Base-by-base conservation (phyloP, 2,888 invertebrate species). In the Cephus spinipes region DNA sequence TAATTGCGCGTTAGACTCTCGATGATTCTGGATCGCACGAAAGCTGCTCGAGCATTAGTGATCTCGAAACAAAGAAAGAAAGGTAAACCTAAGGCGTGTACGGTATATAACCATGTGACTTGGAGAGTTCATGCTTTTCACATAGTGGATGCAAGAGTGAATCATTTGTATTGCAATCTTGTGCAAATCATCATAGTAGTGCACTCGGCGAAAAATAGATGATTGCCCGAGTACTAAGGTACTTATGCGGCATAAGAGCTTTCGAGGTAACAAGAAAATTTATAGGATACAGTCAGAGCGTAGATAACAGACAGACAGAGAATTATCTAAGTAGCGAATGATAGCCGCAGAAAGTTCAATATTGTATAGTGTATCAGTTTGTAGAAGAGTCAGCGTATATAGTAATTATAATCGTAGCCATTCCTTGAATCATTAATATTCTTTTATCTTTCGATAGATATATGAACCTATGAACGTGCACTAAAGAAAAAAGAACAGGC, bases 1-100 rank as follows among this genome's bases (percentile, higher is more conserved):
- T 2, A 40, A 15, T 15, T 15, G 15, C 40, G 40, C 40, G 6
- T 15, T 40, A 15, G 40, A 40, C 40, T 40, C 40, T 15, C 2
- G 15, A 82, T 85, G 85, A 86, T 87, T 85, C 85, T 87, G 85
- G 87, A 85, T 87, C 86, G 87, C 88, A 86, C 84, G 82, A 84
- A 88, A 88, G 86, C 85, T 85, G 81, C 81, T 83, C 76, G 31
- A 73, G 73, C 73, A 55, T 79, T 73, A 55, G 40, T 32, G 30
- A 76, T 69, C 31, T 76, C 76, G 76, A 68, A 34, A 69, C 40
- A 76, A 68, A 32, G 68, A 33, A 30, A 76, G 31, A 32, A 76
- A 76, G 33, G 69, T 34, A 30, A n/a, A 31, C 32, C 34, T 55
- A n/a, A n/a, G 15, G 34, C 30, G 69, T 30, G 32, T 71, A 71